phyloP scores from a whole-genome alignment of 2,888 invertebrate genomes.

The Calameuta filiformis region DNA sequence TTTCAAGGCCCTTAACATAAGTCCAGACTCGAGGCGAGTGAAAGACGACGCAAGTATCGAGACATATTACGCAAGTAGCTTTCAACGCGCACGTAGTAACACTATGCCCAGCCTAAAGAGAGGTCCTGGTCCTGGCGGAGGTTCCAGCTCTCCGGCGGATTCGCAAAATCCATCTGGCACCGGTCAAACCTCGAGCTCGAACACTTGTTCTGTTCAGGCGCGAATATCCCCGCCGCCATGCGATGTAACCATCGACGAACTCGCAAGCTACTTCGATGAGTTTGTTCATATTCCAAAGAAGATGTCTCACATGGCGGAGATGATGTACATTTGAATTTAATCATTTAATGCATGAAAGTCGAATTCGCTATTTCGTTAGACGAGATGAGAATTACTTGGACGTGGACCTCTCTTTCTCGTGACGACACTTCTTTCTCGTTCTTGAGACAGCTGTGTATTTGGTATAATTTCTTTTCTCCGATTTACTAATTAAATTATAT shows the following conservation, averaged over 20 bases:
- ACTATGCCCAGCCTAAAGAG: slow-evolving; percentile 62
- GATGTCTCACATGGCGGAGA: slow-evolving; percentile 98
- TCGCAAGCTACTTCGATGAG: slow-evolving; percentile 95
- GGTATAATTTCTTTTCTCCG: slow-evolving; percentile 19
- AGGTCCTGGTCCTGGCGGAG: slow-evolving; percentile 56
- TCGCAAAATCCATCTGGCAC: slow-evolving; percentile 25
- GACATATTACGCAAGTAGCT: slow-evolving; percentile 50
- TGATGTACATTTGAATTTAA: slow-evolving; percentile 90
- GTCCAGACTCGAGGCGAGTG: slow-evolving; percentile 43
- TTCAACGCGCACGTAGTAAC: slow-evolving; percentile 60
- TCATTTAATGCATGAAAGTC: not conserved
- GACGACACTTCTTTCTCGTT: not conserved
- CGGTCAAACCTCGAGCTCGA: slow-evolving; percentile 50
- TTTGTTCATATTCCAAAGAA: slow-evolving; percentile 97
- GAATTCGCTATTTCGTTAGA: not conserved
- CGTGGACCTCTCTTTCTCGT: not conserved
- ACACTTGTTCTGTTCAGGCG: slow-evolving; percentile 83
- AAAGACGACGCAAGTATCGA: slow-evolving; percentile 58
- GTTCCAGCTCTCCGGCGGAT: slow-evolving; percentile 25
- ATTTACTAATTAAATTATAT: slow-evolving; percentile 48
- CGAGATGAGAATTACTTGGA: not conserved
- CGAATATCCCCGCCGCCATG: slow-evolving; percentile 76
- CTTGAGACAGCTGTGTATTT: slow-evolving; percentile 20
- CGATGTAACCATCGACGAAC: slow-evolving; percentile 93
- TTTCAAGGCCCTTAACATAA: slow-evolving; percentile 55